Evolutionary conservation across 1,140 invertebrate genomes (phyloP), one percentile per base, ranked within the genome.

Genomic region (Agraylea sexmaculata): DNA sequence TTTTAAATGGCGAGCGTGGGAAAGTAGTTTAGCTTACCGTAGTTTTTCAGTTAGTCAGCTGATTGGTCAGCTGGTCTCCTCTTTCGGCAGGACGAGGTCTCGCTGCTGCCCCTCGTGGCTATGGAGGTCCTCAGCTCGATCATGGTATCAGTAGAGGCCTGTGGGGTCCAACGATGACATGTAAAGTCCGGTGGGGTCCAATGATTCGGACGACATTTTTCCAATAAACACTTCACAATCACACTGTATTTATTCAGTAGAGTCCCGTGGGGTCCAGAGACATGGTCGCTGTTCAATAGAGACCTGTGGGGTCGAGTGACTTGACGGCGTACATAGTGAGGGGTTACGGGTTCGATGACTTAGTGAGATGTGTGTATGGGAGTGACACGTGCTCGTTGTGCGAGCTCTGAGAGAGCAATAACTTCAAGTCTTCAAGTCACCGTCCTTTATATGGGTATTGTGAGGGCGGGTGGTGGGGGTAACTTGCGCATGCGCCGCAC

Each of bases 141-240:
- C 10, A 32, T 16, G 6, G 29, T 27, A 10, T 25, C 31, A 43
- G 35, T 43, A 43, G 35, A 43, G 33, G 19, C 37, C 41, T 28
- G 41, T 43, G 4, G 41, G 41, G 28, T 43, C 41, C 12, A 42
- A 23, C 6, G 28, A 27, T 18, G 37, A 11, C 8, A 16, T 37
- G 22, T 43, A 43, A 16, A 43, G 41, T 19, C 41, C 41, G 13
- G 41, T 43, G 3, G 41, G 41, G 16, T 43, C 41, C 15, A 43
- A 31, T 11, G 30, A 12, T 35, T 43, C 37, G 19, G 16, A 21
- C 23, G 15, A 25, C 40, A 42, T 42, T 4, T 2, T 23, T 20
- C 6, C 15, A 3, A 28, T 6, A 19, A 10, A 17, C 12, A 11
- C n/a, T 16, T 32, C 16, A 23, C n/a, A 21, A 23, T n/a, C 23